phyloP scores from a whole-genome alignment of 2,797 vertebrate genomes.

The Parauchenoglanis punctatus region DNA sequence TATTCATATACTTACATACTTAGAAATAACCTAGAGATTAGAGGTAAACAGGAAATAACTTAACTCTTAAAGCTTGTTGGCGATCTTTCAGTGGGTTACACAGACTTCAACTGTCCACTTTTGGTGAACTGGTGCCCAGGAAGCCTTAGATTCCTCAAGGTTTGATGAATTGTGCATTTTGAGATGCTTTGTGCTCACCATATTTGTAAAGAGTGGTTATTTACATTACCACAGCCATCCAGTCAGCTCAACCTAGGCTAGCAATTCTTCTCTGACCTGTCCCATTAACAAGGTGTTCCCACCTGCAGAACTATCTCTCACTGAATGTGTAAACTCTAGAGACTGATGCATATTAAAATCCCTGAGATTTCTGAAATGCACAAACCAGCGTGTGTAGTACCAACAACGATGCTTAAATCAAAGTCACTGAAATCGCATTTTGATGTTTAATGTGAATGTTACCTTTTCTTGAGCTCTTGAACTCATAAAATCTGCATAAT shows the following conservation, averaged over 20 bases:
- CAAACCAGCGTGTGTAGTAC: not conserved
- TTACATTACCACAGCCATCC: not conserved
- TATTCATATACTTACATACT: too few relatives aligned
- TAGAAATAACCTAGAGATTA: too few relatives aligned
- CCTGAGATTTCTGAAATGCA: not conserved
- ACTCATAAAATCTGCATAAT: not conserved
- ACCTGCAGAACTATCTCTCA: not conserved
- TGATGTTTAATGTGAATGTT: not conserved
- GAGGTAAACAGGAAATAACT: too few relatives aligned
- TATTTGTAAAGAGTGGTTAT: not conserved
- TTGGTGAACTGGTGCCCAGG: not conserved
- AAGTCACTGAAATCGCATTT: not conserved
- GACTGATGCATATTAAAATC: not conserved
- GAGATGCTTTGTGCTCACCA: not conserved
- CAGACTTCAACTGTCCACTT: not conserved
- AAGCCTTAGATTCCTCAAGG: not conserved
- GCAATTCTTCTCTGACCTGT: not conserved
- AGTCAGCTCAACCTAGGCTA: not conserved
- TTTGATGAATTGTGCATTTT: not conserved
- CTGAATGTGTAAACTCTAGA: not conserved
- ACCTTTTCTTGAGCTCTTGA: not conserved
- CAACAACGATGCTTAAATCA: not conserved
- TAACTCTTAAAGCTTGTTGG: too few relatives aligned
- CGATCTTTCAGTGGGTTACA: too few relatives aligned
- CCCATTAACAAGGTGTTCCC: not conserved